Evolutionary conservation across 2,113 vertebrate species (phyloP), one percentile per base, ranked within the genome.

Genomic region (Alethe diademata): DNA sequence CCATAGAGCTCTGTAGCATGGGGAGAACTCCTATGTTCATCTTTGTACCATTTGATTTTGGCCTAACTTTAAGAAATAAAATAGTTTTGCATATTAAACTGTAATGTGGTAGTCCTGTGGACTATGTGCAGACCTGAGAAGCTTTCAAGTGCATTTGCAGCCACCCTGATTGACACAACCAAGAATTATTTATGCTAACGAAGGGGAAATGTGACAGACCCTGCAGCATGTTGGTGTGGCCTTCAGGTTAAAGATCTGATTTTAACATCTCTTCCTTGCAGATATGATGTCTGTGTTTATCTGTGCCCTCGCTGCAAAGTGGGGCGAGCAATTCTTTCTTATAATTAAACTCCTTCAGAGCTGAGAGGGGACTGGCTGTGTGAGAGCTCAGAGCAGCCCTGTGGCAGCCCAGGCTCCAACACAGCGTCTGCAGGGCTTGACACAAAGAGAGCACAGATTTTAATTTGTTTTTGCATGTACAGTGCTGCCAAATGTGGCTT

Each of bases 121-220:
- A 40, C n/a, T 16, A 11, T 0, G 0, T 24, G 7, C 8, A 85
- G 82, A 50, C 48, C 53, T 64, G 26, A n/a, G 9, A 78, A n/a
- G 26, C n/a, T 78, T 78, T 71, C 19, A 53, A 43, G 11, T 45
- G 54, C 51, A 9, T 88, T 67, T 90, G 43, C 26, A 67, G n/a
- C 12, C 54, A 17, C 3, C 1, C 19, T 45, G 56, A 70, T 26
- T 57, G 75, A 80, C 38, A 47, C 5, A 45, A 19, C 13, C 43
- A 45, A 53, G 36, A 86, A 88, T 69, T 74, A 67, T 70, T 73
- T 66, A 15, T 35, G 62, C 28, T 45, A 66, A 57, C 0, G 3
- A 53, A 76, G 23, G 50, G 61, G 40, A 57, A 40, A 28, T 36
- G 29, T 38, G 79, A 11, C 33, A 65, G 67, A 33, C 19, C 13